phyloP scores from a whole-genome alignment of 2,797 vertebrate genomes.

The Sebastes flavidus region DNA sequence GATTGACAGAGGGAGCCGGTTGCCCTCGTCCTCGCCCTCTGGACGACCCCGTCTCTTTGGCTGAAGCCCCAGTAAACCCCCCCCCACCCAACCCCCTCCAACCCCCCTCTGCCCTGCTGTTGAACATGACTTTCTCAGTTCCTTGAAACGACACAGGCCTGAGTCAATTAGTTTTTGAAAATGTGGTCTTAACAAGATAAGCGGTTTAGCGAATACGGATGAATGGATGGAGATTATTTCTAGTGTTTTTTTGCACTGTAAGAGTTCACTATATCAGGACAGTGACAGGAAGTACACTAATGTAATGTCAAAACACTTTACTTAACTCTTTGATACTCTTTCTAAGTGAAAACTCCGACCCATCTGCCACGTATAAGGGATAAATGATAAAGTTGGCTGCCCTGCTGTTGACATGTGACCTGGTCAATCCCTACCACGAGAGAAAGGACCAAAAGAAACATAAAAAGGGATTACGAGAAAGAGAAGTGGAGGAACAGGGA shows the following conservation, averaged over 20 bases:
- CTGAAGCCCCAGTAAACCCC: slow-evolving; percentile 30
- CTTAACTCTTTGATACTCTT: background rate
- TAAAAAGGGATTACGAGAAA: slow-evolving; percentile 38
- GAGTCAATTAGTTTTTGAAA: slow-evolving; percentile 43
- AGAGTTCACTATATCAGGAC: background rate
- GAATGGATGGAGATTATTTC: slow-evolving; percentile 15
- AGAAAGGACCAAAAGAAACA: slow-evolving; percentile 21
- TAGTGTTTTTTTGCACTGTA: background rate
- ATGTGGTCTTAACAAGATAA: slow-evolving; percentile 60
- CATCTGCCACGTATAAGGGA: slow-evolving; percentile 16
- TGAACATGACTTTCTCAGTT: slow-evolving; percentile 55
- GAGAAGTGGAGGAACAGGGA: slow-evolving; percentile 15
- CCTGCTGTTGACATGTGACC: slow-evolving; percentile 59
- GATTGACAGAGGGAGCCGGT: slow-evolving; percentile 45
- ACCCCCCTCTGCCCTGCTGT: background rate
- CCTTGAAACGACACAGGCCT: slow-evolving; percentile 21
- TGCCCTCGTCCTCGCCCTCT: slow-evolving; percentile 49
- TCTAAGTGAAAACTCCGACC: slow-evolving; percentile 15
- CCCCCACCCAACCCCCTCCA: background rate
- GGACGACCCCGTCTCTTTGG: slow-evolving; percentile 59
- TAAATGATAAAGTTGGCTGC: slow-evolving; percentile 36
- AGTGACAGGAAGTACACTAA: background rate
- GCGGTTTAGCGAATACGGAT: slow-evolving; percentile 32
- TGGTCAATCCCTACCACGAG: slow-evolving; percentile 55
- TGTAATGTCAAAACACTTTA: background rate